phyloP scores from a whole-genome alignment of 2,888 invertebrate species.

The Diarsia brunnea region DNA sequence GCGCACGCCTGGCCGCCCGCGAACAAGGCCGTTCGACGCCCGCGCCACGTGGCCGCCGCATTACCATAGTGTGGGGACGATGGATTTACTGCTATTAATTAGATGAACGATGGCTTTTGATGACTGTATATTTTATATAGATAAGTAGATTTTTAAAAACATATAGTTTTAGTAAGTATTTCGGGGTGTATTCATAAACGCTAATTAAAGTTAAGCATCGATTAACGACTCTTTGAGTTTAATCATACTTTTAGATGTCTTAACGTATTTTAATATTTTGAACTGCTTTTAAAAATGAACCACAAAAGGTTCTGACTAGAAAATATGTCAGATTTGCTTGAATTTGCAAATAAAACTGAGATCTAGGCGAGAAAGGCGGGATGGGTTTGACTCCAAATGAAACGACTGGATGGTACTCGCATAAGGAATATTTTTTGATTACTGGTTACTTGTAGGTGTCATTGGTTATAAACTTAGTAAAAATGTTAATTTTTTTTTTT shows the following conservation, averaged over 20 bases:
- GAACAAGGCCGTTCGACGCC: constrained; percentile 79
- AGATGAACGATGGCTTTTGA: constrained; percentile 3
- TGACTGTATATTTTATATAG: not conserved
- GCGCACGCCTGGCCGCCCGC: constrained; percentile 67
- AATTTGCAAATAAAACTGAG: not conserved
- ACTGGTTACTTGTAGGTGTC: not conserved
- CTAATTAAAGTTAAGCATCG: not conserved
- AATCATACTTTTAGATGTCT: not conserved
- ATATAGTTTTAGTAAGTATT: not conserved
- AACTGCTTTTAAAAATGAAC: not conserved
- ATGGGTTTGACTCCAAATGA: not conserved
- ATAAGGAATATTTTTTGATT: not conserved
- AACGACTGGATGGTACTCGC: not conserved
- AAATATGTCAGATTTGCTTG: not conserved
- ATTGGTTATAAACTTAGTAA: not conserved
- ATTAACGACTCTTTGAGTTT: not conserved
- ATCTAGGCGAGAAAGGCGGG: not conserved
- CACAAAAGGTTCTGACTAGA: not conserved
- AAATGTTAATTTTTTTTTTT: not conserved
- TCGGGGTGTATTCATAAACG: not conserved
- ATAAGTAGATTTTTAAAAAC: not conserved
- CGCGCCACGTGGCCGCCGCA: constrained; percentile 63
- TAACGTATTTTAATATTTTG: not conserved
- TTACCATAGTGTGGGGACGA: constrained; percentile 60
- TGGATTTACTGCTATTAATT: constrained; percentile 43